These are phyloP conservation scores for Drosophila kurseongensis DNA, from an alignment of 1,140 invertebrate species.

Conservation along the genomic window DNA sequence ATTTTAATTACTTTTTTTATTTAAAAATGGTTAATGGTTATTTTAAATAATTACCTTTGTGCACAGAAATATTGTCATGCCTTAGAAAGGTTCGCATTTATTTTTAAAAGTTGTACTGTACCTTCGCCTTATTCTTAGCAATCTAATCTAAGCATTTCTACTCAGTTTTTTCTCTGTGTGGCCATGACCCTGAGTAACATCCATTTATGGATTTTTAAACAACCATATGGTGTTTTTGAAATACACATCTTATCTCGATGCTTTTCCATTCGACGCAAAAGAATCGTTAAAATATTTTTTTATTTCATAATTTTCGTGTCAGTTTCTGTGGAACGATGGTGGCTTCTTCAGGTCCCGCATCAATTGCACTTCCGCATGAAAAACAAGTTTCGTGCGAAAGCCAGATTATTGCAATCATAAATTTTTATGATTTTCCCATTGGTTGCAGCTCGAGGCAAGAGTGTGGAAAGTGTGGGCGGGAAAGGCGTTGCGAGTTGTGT, in stretches of 20 bases:
- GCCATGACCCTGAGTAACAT: conserved; percentile 7
- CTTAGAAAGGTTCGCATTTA: no score
- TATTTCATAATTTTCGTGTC: conserved; percentile 40
- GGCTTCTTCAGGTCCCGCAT: conserved; percentile 9
- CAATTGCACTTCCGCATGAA: conserved; percentile 47
- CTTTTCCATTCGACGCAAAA: neutral
- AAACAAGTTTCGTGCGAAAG: conserved; percentile 50
- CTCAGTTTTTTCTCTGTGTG: neutral
- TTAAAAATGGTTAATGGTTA: no score
- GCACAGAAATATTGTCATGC: no score
- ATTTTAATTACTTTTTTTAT: no score
- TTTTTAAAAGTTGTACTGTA: no score
- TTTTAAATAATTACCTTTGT: no score
- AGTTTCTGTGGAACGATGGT: conserved; percentile 3
- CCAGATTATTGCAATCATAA: conserved; percentile 76
- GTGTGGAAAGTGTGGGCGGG: conserved; percentile 27
- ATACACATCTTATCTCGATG: conserved; percentile 36
- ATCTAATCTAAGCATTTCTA: no score
- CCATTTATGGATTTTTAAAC: conserved; percentile 55
- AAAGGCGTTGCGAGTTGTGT: neutral
- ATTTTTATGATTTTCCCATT: conserved; percentile 78
- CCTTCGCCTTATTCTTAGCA: no score
- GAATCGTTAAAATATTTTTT: conserved; percentile 45
- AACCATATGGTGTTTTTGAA: conserved; percentile 33
- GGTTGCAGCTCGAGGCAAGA: conserved; percentile 36